These are phyloP conservation scores for Alauda arvensis DNA, from an alignment of 2,797 vertebrate genomes.

Conservation along the genomic window DNA sequence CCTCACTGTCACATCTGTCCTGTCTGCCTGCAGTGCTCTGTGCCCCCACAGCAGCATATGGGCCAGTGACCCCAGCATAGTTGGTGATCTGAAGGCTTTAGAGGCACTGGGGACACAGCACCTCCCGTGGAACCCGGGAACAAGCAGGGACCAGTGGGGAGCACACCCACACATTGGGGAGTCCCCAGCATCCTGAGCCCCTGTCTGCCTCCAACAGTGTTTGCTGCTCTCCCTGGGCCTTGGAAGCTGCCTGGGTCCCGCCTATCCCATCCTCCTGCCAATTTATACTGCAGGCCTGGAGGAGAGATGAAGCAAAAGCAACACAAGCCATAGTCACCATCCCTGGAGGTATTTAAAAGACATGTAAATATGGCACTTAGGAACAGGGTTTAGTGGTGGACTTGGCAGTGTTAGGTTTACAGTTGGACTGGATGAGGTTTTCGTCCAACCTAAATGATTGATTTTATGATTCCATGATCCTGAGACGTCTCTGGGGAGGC, in stretches of 20 bases:
- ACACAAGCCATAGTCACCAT: neutral
- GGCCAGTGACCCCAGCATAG: neutral
- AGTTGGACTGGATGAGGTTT: neutral
- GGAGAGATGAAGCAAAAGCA: neutral
- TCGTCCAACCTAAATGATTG: neutral
- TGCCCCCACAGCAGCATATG: too few relatives aligned
- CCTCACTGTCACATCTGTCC: neutral
- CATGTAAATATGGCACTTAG: neutral
- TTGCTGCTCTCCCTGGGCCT: neutral
- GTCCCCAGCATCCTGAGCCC: neutral
- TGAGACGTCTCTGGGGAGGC: neutral
- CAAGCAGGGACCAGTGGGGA: neutral
- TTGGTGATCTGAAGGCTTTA: fast-evolving
- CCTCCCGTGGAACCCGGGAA: neutral
- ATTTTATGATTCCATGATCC: neutral
- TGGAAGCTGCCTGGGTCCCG: neutral
- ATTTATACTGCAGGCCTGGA: neutral
- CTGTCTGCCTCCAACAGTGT: neutral
- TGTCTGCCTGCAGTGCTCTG: neutral
- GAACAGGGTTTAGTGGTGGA: neutral
- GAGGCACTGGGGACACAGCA: neutral
- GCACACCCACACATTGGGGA: too few relatives aligned
- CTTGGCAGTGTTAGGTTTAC: neutral
- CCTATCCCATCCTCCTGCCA: neutral
- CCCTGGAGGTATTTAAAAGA: neutral